Base-by-base conservation (phyloP, 2,797 vertebrate genomes). In the Liparis tanakae region DNA sequence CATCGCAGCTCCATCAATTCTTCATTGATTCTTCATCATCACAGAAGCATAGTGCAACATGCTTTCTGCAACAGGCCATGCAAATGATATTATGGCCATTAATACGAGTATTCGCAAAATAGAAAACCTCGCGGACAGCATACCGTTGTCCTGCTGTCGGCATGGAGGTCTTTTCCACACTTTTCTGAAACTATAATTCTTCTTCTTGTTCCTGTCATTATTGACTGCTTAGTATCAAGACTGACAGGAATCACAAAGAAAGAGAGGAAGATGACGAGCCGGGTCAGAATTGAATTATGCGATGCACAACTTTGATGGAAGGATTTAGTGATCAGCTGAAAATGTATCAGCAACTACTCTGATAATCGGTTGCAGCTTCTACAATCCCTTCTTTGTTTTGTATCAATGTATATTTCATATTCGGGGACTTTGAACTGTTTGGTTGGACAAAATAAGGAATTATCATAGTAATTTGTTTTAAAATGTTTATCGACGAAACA, bases 1-100 rank as follows among this genome's bases (percentile, higher is more conserved):
- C 79, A 61, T 63, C n/a, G 78, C 64, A 67, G 76, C 84, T 57
- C 3, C 59, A 76, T 75, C 57, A 58, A 46, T 81, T 80, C 72
- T 8, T 85, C 82, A 74, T 77, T 77, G 67, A 76, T 51, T 72
- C n/a, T n/a, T n/a, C n/a, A n/a, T n/a, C n/a, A 36, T 56, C 59
- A 17, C 62, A 20, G 20, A 54, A 66, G 54, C 63, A 59, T 74
- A 72, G 4, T 54, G 59, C 55, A 46, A 34, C 72, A 59, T 13
- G 50, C 34, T 15, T 6, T 62, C 56, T 64, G 74, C 79, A 75
- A 78, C 18, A 67, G 41, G 46, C 44, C 61, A 15, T 0, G n/a
- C 15, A 33, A 9, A 43, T 74, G 66, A 68, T 44, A 36, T n/a
- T 30, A 15, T 48, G 22, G 43, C 15, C 20, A 44, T 66, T 67